Evolutionary conservation across 2,797 vertebrate species (phyloP).

Genomic region (Orestias chungarensis): DNA sequence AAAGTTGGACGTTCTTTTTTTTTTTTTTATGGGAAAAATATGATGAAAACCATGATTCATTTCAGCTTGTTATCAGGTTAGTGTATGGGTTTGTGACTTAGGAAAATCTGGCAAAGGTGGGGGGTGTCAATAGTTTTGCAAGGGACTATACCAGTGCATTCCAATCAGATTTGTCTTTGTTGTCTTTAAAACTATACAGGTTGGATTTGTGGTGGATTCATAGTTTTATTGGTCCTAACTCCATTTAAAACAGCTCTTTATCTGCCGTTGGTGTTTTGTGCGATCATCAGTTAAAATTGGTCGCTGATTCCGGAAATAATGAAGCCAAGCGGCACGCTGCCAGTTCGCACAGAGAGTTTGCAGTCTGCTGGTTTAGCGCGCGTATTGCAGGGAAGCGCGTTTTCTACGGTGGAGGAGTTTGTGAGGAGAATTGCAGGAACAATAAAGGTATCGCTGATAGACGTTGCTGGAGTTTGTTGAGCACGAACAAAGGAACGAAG

Average conservation of each 20-base stretch:
- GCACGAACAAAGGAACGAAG: conserved; percentile 35
- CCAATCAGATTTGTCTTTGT: conserved; percentile 1
- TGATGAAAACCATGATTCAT: no score
- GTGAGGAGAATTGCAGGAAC: conserved; percentile 53
- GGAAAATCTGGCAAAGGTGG: no score
- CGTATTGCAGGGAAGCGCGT: conserved; percentile 27
- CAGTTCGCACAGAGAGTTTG: conserved; percentile 47
- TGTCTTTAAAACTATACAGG: conserved; percentile 9
- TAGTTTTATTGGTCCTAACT: conserved; percentile 8
- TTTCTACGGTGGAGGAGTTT: conserved; percentile 37
- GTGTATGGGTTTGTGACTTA: no score
- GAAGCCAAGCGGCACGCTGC: conserved; percentile 44
- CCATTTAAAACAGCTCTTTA: conserved; percentile 26
- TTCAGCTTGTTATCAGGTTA: no score
- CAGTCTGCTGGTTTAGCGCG: conserved; percentile 15
- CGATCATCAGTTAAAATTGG: conserved; percentile 48
- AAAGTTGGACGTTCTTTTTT: no score
- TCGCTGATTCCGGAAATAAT: conserved; percentile 56
- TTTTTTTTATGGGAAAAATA: no score
- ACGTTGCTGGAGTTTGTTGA: conserved; percentile 33
- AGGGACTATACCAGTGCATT: neutral
- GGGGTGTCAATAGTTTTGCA: neutral
- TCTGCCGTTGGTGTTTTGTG: conserved; percentile 40
- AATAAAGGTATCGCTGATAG: conserved; percentile 65
- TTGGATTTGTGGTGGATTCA: neutral